Evolutionary conservation across 2,113 vertebrate species (phyloP), one percentile per base, ranked within the genome.

Genomic region (Neotragus moschatus): DNA sequence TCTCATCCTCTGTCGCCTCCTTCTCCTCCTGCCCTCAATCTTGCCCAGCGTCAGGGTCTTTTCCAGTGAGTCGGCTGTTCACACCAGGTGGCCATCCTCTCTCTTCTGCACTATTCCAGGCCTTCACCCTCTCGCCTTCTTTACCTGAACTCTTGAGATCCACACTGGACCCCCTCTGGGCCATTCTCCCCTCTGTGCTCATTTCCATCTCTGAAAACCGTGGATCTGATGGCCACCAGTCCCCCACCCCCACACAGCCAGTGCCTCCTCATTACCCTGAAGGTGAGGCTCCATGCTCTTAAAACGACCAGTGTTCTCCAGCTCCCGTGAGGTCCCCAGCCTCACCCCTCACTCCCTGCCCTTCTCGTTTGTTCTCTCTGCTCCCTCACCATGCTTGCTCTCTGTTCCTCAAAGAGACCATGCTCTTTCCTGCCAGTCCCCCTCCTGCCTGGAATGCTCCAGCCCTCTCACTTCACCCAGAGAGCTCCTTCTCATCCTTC

Each of bases 401-500:
- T 70, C n/a, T 70, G 17, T 36, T 81, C 33, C n/a, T 92, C 61
- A 4, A 33, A 53, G 15, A 90, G 33, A 36, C 6, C 33, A 11
- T 3, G 11, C 8, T 73, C 47, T 61, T 81, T 49, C 55, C 61
- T 80, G 9, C 75, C 36, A 25, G 58, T 55, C 47, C 87, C n/a
- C 63, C 63, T 70, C 77, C 55, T 93, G 25, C 49, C 60, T 87
- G 63, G 73, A 90, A 63, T 23, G 39, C 61, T 61, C 45, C 36
- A 51, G 56, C 53, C 30, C 6, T 91, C 56, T 81, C 84, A 3
- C 36, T 86, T 84, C 33, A 73, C 51, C 84, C 39, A 61, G 21
- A 21, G 55, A 91, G 60, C 25, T 88, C 45, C n/a, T 91, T 79
- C 55, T n/a, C 25, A 49, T 33, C 36, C 63, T 91, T 77, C 61